phyloP scores from a whole-genome alignment of 2,888 invertebrate species.

The Limnephilus marmoratus region DNA sequence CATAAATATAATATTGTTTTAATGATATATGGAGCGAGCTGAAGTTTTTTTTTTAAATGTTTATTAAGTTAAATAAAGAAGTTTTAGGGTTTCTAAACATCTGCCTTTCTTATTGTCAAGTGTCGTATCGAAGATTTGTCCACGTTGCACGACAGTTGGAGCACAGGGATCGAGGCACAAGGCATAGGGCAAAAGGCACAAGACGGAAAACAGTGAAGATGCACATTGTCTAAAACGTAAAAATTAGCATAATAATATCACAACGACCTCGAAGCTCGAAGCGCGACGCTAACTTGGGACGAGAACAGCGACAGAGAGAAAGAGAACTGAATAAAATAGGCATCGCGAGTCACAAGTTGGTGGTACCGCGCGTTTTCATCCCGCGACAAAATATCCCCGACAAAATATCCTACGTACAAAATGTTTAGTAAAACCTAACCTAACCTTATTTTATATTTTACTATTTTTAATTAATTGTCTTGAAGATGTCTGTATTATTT shows the following conservation, averaged over 20 bases:
- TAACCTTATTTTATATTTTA: no score
- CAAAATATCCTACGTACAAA: no score
- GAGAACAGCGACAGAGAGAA: neutral
- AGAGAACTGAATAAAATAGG: neutral
- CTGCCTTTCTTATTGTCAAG: neutral
- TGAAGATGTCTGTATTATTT: no score
- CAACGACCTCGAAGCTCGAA: no score
- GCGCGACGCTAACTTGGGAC: neutral
- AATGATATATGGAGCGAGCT: no score
- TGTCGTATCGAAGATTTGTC: neutral
- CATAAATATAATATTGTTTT: no score
- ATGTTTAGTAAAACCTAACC: no score
- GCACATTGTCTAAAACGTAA: neutral
- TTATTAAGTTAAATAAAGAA: neutral
- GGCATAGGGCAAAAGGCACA: neutral
- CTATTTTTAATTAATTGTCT: no score
- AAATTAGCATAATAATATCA: neutral
- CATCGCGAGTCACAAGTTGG: constrained; percentile 9
- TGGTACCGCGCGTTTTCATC: no score
- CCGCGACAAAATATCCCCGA: no score
- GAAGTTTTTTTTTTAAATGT: no score
- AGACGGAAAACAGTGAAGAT: neutral
- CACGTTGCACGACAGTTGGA: neutral
- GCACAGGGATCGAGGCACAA: neutral
- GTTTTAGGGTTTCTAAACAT: neutral